phyloP scores from a whole-genome alignment of 2,888 invertebrate genomes.

The Graphium colonna region DNA sequence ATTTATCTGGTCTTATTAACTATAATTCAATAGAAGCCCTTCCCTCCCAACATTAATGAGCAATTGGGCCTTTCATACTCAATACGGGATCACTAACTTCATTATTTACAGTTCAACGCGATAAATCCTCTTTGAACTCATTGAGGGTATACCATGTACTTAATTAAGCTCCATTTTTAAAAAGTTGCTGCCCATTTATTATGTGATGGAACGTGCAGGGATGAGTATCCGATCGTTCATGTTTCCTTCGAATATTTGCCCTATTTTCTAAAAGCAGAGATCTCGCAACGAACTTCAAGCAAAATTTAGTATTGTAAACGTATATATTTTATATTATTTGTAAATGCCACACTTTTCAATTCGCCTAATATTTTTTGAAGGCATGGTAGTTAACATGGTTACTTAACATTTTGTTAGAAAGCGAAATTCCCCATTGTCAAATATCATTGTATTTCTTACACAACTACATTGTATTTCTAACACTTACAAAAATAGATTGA shows the following conservation, averaged over 20 bases:
- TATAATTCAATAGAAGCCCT: conserved; percentile 23
- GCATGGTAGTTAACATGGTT: no score
- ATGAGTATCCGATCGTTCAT: neutral
- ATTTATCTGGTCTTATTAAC: conserved; percentile 5
- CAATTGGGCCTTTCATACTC: conserved; percentile 22
- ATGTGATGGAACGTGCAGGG: neutral
- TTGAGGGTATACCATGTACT: neutral
- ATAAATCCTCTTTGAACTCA: conserved; percentile 8
- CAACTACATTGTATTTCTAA: no score
- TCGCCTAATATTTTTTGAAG: no score
- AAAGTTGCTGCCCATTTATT: neutral
- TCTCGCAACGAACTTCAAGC: no score
- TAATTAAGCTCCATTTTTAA: neutral
- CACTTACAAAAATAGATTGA: no score
- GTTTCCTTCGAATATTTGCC: neutral
- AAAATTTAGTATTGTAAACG: no score
- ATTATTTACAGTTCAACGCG: conserved; percentile 25
- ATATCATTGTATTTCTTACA: no score
- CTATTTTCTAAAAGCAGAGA: no score
- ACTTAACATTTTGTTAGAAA: no score
- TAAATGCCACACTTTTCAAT: no score
- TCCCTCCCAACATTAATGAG: conserved; percentile 20
- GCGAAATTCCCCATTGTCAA: no score
- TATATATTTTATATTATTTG: no score
- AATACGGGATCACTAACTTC: conserved; percentile 27